These are phyloP conservation scores for Lasiurus borealis DNA, from an alignment of 2,113 vertebrate genomes.

Conservation along the genomic window DNA sequence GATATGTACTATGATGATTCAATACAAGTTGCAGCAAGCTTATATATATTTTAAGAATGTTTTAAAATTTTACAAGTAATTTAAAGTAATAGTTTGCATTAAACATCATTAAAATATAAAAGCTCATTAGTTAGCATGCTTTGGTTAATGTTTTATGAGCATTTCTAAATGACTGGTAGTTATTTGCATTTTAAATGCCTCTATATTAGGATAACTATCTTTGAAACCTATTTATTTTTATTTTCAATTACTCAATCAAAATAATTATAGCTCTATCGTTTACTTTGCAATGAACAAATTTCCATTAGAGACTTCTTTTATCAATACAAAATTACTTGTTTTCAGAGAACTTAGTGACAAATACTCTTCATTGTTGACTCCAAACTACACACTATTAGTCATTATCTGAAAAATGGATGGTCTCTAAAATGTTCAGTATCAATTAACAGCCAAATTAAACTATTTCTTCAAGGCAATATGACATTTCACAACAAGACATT, in stretches of 20 bases:
- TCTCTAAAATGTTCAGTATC: constrained; percentile 65
- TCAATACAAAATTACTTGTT: constrained; percentile 72
- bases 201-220: constrained; percentile 57
- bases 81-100: constrained; percentile 59
- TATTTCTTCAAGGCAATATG: constrained; percentile 72
- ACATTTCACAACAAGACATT: constrained; percentile 50
- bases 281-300: constrained; percentile 75
- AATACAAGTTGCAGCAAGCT: not conserved
- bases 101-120: constrained; percentile 60
- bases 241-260: constrained; percentile 73
- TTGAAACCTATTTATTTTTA: constrained; percentile 69
- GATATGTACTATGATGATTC: not conserved
- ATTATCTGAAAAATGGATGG: constrained; percentile 66
- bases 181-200: constrained; percentile 60
- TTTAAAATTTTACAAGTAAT: constrained; percentile 11
- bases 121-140: constrained; percentile 47
- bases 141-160: constrained; percentile 58
- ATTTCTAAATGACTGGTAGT: constrained; percentile 54
- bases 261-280: constrained; percentile 68
- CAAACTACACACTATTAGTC: constrained; percentile 57
- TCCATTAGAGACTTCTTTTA: constrained; percentile 69
- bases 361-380: constrained; percentile 67
- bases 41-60: not conserved
- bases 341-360: constrained; percentile 74
- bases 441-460: constrained; percentile 76